These are phyloP conservation scores for Biston betularia DNA, from an alignment of 2,888 invertebrate species.

Conservation along the genomic window DNA sequence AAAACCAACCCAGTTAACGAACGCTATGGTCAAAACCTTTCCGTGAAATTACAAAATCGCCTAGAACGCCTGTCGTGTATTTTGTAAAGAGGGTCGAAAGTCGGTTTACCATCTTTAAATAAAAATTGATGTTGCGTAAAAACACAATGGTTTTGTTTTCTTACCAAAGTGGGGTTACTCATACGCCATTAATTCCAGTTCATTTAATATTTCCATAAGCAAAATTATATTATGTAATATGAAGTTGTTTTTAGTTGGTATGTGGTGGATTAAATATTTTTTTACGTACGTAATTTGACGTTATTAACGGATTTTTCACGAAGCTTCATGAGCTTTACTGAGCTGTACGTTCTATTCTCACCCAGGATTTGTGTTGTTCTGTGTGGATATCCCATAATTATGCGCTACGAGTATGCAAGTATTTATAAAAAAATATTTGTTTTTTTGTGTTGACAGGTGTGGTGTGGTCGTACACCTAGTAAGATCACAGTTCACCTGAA, in stretches of 20 bases:
- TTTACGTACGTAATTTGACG: too few relatives aligned
- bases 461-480: too few relatives aligned
- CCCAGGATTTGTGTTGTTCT: too few relatives aligned
- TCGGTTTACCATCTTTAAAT: conserved; percentile 7
- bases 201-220: conserved; percentile 9
- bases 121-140: conserved; percentile 15
- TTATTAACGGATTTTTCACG: too few relatives aligned
- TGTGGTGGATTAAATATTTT: neutral
- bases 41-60: conserved; percentile 9
- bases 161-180: conserved; percentile 9
- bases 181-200: conserved; percentile 10
- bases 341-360: too few relatives aligned
- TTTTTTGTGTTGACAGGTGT: too few relatives aligned
- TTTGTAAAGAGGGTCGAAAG: conserved; percentile 9
- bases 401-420: too few relatives aligned
- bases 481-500: too few relatives aligned
- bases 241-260: neutral
- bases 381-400: too few relatives aligned
- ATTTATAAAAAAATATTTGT: too few relatives aligned
- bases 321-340: too few relatives aligned
- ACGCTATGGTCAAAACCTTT: conserved; percentile 3
- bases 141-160: conserved; percentile 18
- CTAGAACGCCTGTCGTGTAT: neutral
- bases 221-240: neutral
- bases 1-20: neutral